These are phyloP conservation scores for Vicugna pacos DNA, from an alignment of 2,113 vertebrate genomes.

Conservation along the genomic window DNA sequence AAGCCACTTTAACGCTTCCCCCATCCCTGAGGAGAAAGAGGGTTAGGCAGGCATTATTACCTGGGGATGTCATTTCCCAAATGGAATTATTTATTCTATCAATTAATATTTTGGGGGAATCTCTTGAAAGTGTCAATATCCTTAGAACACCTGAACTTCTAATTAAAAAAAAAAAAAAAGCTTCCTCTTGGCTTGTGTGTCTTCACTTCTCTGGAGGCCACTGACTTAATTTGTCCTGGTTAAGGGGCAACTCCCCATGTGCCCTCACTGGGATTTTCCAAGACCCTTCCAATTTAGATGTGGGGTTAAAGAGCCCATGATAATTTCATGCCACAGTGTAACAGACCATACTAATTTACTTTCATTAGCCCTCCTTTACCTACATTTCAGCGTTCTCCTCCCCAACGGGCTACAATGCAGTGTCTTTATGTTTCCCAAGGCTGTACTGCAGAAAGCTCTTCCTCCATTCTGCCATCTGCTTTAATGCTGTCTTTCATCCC, in stretches of 20 bases:
- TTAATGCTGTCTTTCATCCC: slow-evolving; percentile 13
- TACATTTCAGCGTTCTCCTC: not conserved
- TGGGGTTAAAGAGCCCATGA: not conserved
- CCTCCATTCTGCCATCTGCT: slow-evolving; percentile 49
- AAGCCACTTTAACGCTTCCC: not conserved
- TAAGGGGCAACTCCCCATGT: not conserved
- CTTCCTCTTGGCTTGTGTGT: not conserved
- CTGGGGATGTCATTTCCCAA: not conserved
- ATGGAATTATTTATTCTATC: slow-evolving; percentile 46
- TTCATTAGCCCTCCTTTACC: not conserved
- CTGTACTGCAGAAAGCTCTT: not conserved
- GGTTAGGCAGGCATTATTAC: not conserved
- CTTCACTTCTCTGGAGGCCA: not conserved
- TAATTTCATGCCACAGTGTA: slow-evolving; percentile 42
- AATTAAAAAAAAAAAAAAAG: not conserved
- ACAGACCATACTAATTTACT: not conserved
- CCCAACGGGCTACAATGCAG: not conserved
- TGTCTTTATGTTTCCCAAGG: slow-evolving; percentile 60
- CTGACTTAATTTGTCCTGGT: not conserved
- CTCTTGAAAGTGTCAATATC: not conserved
- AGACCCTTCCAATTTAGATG: slow-evolving; percentile 53
- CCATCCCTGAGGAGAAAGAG: not conserved
- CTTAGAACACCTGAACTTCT: slow-evolving; percentile 5
- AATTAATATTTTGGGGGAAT: slow-evolving; percentile 13
- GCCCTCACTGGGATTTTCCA: slow-evolving; percentile 8